Conservation (phyloP, 2,797 vertebrate species). For the Crenuchus spilurus region DNA sequence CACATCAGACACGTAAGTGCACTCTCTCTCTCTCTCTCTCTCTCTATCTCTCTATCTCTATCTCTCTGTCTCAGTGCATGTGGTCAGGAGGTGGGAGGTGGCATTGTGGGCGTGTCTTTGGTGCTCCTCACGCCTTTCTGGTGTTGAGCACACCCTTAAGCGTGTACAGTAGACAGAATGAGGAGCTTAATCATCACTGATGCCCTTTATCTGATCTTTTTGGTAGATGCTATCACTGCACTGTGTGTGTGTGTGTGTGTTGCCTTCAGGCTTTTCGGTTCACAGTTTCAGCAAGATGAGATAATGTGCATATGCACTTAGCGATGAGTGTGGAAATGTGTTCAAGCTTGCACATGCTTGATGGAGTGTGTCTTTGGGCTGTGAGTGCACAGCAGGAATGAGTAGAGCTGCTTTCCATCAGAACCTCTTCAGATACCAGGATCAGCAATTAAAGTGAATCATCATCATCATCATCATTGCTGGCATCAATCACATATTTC, state of each 20-base stretch:
- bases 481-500: background rate
- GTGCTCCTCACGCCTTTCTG: background rate
- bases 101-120: background rate
- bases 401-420: background rate
- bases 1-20: conserved; percentile 86
- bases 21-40: background rate
- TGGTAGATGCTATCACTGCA: background rate
- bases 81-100: background rate
- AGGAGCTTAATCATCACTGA: background rate
- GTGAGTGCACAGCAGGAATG: background rate
- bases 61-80: background rate
- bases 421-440: background rate
- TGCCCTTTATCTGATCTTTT: background rate
- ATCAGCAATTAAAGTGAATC: conserved; percentile 18
- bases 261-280: background rate
- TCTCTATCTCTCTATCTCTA: background rate
- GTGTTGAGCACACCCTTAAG: background rate
- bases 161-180: background rate
- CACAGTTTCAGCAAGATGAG: background rate
- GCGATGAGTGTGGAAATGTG: conserved; percentile 11
- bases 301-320: background rate
- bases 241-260: conserved; percentile 5
- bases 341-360: background rate
- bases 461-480: background rate
- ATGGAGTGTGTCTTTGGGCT: background rate